Conservation (phyloP, 2,113 vertebrate genomes). For the Morone chrysops region DNA sequence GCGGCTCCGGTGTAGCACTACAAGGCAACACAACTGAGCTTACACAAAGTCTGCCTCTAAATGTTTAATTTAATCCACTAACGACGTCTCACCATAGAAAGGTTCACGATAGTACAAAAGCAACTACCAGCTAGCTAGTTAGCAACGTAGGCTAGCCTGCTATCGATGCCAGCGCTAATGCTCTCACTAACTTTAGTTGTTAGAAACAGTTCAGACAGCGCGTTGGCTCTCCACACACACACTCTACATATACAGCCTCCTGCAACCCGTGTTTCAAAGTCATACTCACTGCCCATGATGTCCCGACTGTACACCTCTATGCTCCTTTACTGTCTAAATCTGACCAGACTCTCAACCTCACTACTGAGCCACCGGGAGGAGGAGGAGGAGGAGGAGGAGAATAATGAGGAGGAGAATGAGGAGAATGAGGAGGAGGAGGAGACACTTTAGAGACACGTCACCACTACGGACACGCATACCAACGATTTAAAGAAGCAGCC, state of each 20-base stretch:
- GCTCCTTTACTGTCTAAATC: conserved; percentile 20
- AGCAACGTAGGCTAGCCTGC: conserved; percentile 47
- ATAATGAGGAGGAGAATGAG: conserved; percentile 12
- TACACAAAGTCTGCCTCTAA: accelerated
- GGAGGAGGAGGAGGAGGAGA: conserved; percentile 1
- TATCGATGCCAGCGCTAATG: conserved; percentile 14
- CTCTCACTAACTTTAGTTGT: conserved; percentile 37
- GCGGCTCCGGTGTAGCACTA: background rate
- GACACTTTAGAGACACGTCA: conserved; percentile 74
- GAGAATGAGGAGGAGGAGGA: conserved; percentile 17
- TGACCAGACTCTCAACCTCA: conserved; percentile 18
- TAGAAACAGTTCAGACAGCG: background rate
- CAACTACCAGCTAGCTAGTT: conserved; percentile 21
- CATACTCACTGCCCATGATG: conserved; percentile 84
- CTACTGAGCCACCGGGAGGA: conserved; percentile 21
- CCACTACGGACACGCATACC: conserved; percentile 49
- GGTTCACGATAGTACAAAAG: background rate
- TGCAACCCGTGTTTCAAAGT: background rate
- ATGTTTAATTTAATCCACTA: background rate
- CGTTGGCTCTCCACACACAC: accelerated
- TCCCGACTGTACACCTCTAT: conserved; percentile 4
- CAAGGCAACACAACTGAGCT: background rate
- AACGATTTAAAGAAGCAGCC: conserved; percentile 46
- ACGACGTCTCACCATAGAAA: background rate
- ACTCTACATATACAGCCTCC: accelerated